phyloP scores from a whole-genome alignment of 2,113 vertebrate genomes.

The Camarhynchus parvulus region DNA sequence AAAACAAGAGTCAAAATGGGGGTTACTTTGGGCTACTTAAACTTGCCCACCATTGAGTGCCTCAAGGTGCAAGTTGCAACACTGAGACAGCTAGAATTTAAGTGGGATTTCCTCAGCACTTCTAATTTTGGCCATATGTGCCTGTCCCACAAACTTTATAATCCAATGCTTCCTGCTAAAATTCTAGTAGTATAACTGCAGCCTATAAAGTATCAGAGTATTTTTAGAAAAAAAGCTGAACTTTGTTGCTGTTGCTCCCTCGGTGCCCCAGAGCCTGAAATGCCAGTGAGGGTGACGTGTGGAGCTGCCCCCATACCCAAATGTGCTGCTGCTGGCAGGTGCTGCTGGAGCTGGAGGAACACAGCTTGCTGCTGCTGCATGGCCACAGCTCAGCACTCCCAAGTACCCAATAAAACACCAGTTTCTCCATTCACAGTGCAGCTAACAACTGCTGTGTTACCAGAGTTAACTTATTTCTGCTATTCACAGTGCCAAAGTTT shows the following conservation, averaged over 20 bases:
- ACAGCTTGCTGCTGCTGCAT: background rate
- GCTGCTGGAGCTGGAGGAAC: conserved; percentile 45
- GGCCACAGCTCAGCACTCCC: background rate
- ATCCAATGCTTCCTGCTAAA: conserved; percentile 14
- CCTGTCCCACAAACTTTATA: background rate
- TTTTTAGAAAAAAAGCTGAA: conserved; percentile 19
- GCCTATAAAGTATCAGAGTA: background rate
- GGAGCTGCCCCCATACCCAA: background rate
- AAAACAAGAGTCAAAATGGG: background rate
- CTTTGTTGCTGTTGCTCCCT: background rate
- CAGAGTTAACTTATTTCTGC: conserved; percentile 20
- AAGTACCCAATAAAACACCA: conserved; percentile 6
- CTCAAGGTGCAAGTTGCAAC: background rate
- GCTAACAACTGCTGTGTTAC: background rate
- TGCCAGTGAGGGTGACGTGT: accelerated
- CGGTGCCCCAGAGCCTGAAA: background rate
- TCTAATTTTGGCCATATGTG: background rate
- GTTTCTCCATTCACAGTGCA: conserved; percentile 5
- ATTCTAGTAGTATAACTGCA: background rate
- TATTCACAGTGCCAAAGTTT: background rate
- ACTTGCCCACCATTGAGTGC: background rate
- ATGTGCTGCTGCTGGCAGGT: conserved; percentile 29
- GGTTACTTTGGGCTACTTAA: background rate
- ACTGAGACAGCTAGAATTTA: background rate
- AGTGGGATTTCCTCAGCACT: conserved; percentile 24